These are phyloP conservation scores for Periphyllus acericola DNA, from an alignment of 2,888 invertebrate species.

Conservation along the genomic window DNA sequence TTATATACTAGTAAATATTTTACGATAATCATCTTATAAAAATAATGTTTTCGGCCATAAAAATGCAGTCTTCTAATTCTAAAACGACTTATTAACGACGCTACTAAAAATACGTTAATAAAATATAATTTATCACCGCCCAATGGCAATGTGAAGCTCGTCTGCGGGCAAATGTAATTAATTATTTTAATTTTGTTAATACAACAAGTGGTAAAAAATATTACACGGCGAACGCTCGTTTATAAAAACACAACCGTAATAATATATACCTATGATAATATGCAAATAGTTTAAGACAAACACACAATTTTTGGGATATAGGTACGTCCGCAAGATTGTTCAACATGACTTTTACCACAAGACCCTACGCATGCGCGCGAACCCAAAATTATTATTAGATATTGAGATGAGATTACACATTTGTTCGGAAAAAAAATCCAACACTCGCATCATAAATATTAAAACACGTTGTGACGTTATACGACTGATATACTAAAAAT, in stretches of 20 bases:
- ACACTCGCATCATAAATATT: too few species aligned
- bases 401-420: too few species aligned
- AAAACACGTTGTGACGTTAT: too few species aligned
- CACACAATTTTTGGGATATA: too few species aligned
- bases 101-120: conserved; percentile 58
- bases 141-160: conserved; percentile 29
- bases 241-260: not conserved
- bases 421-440: too few species aligned
- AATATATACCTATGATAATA: too few species aligned
- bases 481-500: too few species aligned
- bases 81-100: conserved; percentile 54
- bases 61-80: conserved; percentile 41
- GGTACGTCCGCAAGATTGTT: too few species aligned
- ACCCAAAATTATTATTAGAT: too few species aligned
- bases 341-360: too few species aligned
- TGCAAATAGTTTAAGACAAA: too few species aligned
- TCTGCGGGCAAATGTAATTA: conserved; percentile 27
- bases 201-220: conserved; percentile 42
- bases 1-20: conserved; percentile 18
- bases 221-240: not conserved
- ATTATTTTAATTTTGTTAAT: conserved; percentile 47
- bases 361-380: too few species aligned
- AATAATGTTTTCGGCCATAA: conserved; percentile 47
- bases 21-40: conserved; percentile 49
- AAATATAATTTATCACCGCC: conserved; percentile 51